phyloP scores from a whole-genome alignment of 2,113 vertebrate species.

The Cervus canadensis region DNA sequence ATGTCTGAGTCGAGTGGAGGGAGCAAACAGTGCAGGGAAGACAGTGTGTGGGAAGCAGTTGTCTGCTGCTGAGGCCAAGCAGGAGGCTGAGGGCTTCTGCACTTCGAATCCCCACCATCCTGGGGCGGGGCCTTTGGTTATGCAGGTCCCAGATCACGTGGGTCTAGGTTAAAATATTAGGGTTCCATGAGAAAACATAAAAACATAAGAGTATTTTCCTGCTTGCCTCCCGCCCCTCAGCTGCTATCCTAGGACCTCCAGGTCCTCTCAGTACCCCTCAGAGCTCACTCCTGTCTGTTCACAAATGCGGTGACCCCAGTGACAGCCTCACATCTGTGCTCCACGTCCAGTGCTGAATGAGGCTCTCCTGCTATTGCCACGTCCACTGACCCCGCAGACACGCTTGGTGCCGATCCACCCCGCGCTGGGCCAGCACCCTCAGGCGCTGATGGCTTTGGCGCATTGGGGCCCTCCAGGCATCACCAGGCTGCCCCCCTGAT shows the following conservation, averaged over 20 bases:
- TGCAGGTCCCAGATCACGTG: not conserved
- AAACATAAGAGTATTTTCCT: not conserved
- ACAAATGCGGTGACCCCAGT: not conserved
- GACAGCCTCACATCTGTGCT: not conserved
- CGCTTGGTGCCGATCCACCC: not conserved
- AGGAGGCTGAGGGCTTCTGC: not conserved
- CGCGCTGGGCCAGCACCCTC: fast-evolving
- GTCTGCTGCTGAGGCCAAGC: not conserved
- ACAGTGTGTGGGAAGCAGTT: not conserved
- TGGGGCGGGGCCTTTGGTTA: not conserved
- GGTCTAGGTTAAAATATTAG: not conserved
- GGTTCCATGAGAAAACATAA: not conserved
- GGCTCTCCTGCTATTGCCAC: not conserved
- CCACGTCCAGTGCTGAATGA: not conserved
- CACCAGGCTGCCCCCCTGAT: fast-evolving
- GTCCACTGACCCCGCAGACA: not conserved
- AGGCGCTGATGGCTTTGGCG: fast-evolving
- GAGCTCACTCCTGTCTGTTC: not conserved
- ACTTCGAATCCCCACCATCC: not conserved
- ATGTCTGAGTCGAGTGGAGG: slow-evolving; percentile 46
- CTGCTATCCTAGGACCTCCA: not conserved
- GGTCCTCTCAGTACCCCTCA: not conserved
- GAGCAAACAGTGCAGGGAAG: slow-evolving; percentile 9
- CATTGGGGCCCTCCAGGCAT: not conserved
- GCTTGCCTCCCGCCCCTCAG: not conserved